These are phyloP conservation scores for Hermaeophaga mercurialis DNA, from an alignment of 2,888 invertebrate species.

Conservation along the genomic window DNA sequence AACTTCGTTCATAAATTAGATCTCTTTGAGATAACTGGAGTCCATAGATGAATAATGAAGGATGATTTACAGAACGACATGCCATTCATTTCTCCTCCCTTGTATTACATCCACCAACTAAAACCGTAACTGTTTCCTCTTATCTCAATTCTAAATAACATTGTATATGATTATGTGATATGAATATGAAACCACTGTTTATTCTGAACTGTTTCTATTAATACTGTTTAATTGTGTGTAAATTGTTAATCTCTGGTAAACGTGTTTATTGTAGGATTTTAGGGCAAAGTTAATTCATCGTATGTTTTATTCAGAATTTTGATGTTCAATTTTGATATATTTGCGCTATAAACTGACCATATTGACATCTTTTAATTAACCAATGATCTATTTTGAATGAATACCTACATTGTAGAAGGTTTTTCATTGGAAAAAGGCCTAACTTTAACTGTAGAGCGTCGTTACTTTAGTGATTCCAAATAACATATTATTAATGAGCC, in stretches of 20 bases:
- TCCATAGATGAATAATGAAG: neutral
- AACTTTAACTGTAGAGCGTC: too few species aligned
- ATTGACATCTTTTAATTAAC: too few species aligned
- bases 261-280: conserved; percentile 10
- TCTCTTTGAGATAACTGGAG: neutral
- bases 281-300: conserved; percentile 4
- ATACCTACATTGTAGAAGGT: too few species aligned
- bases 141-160: conserved; percentile 8
- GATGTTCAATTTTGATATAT: neutral
- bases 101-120: neutral
- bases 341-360: too few species aligned
- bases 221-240: conserved; percentile 14
- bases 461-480: too few species aligned
- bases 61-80: neutral
- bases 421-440: too few species aligned
- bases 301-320: conserved; percentile 10
- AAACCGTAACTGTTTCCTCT: conserved; percentile 3
- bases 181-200: conserved; percentile 11
- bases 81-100: neutral
- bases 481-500: too few species aligned
- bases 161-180: conserved; percentile 10
- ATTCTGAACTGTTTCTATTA: conserved; percentile 9
- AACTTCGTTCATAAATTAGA: neutral
- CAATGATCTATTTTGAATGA: too few species aligned
- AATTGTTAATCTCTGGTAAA: conserved; percentile 9